Base-by-base conservation (phyloP, 2,113 vertebrate genomes). In the Bagarius yarrelli region DNA sequence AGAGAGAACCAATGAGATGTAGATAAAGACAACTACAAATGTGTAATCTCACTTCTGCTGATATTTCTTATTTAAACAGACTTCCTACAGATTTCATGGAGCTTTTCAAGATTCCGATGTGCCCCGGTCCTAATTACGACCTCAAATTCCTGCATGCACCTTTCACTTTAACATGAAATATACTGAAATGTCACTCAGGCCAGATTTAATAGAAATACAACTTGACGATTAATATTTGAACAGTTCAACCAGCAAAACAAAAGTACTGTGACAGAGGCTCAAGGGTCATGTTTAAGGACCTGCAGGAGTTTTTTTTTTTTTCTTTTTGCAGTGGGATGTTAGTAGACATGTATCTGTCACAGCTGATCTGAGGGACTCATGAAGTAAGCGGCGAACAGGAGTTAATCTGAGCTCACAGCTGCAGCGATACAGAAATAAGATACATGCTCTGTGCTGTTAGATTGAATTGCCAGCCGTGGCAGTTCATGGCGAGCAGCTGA, bases 11-110 rank as follows among this genome's bases (percentile, higher is more conserved):
- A 83, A 79, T 78, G 77, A 79, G 82, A 73, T 69, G 40, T 64
- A 83, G 76, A 84, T n/a, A 71, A 73, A 86, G 63, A 78, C 59
- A 80, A 47, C 78, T 64, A 83, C n/a, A 80, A 76, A 63, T 59
- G 63, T 70, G 63, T 76, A 77, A 82, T 75, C 74, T 77, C 73
- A 55, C 79, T 55, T 40, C 23, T 56, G 64, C 73, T 82, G 81
- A 82, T 73, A 82, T 82, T 69, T 82, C 73, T 64, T 73, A 82
- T 81, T 79, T 73, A 78, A 72, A 67, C 80, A 55, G 81, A 70
- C 73, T 57, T 77, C 53, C n/a, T n/a, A n/a, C n/a, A n/a, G 59
- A 70, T 55, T 82, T 74, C 64, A 77, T 67, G 74, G 66, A 59
- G 74, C 55, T 67, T 67, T n/a, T 70, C 63, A 76, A 34, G 59